Conservation (phyloP, 1,140 invertebrate genomes). For the Orius insidiosus region DNA sequence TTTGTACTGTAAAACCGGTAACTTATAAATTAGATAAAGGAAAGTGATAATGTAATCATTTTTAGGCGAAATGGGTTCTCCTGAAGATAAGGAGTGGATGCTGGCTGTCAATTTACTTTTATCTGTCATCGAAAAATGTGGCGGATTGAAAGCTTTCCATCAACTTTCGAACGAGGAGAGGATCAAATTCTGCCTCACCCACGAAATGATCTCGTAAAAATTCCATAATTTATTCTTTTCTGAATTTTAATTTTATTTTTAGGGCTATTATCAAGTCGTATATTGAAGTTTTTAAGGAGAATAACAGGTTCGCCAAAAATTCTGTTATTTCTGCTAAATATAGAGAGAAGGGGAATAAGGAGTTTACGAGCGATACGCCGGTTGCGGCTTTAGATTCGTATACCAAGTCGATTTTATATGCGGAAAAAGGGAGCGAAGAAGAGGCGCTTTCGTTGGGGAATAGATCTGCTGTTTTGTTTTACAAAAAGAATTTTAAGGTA, state of each 20-base stretch:
- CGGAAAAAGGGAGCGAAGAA: constrained; percentile 21
- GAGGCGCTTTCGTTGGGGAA: constrained; percentile 27
- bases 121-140: too few species aligned
- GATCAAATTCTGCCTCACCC: too few species aligned
- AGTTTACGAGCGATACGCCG: not conserved
- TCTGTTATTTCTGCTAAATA: constrained; percentile 2
- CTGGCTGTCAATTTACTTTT: too few species aligned
- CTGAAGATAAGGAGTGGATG: too few species aligned
- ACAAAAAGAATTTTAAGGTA: constrained; percentile 24
- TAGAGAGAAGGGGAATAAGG: constrained; percentile 5
- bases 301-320: constrained; percentile 2
- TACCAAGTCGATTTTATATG: constrained; percentile 2
- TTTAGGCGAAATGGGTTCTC: too few species aligned
- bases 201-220: too few species aligned
- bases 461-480: constrained; percentile 29
- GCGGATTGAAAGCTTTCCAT: too few species aligned
- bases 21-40: too few species aligned
- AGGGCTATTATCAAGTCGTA: not conserved
- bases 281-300: not conserved
- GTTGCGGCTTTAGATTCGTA: constrained; percentile 1
- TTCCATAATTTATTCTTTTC: not conserved
- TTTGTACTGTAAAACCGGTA: too few species aligned
- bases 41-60: too few species aligned
- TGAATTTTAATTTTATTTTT: not conserved
- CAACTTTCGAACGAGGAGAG: too few species aligned